phyloP scores from a whole-genome alignment of 2,113 vertebrate species.

The Xyliphius kryptos region DNA sequence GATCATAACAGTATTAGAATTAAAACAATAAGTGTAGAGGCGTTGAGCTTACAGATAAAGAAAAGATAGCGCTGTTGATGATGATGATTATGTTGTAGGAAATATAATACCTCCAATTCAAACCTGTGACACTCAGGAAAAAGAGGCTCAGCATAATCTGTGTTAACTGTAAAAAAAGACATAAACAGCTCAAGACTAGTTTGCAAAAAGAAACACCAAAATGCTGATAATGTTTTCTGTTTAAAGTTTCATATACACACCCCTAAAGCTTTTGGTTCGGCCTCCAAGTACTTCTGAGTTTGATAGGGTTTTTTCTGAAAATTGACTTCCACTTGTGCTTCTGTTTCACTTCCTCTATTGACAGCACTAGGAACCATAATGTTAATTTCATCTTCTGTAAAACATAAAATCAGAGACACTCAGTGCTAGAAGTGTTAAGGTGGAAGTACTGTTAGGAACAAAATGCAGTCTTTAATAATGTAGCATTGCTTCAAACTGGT shows the following conservation, averaged over 20 bases:
- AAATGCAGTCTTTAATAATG: no score
- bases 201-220: neutral
- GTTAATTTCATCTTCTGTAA: conserved; percentile 12
- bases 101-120: neutral
- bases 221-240: neutral
- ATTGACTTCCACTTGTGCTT: conserved; percentile 48
- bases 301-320: conserved; percentile 53
- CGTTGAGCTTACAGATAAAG: no score
- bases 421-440: neutral
- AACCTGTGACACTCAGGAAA: neutral
- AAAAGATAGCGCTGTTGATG: no score
- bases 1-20: accelerated
- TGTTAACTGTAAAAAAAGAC: conserved; percentile 47
- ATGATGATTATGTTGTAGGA: no score
- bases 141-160: conserved; percentile 57
- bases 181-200: neutral
- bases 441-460: neutral
- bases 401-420: neutral
- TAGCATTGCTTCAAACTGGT: no score
- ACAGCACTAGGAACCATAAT: neutral
- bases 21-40: accelerated
- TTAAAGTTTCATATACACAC: no score
- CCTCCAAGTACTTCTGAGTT: conserved; percentile 60
- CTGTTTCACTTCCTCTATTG: conserved; percentile 18
- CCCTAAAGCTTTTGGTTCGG: conserved; percentile 64